phyloP scores from a whole-genome alignment of 2,888 invertebrate genomes.

The Diarsia rubi region DNA sequence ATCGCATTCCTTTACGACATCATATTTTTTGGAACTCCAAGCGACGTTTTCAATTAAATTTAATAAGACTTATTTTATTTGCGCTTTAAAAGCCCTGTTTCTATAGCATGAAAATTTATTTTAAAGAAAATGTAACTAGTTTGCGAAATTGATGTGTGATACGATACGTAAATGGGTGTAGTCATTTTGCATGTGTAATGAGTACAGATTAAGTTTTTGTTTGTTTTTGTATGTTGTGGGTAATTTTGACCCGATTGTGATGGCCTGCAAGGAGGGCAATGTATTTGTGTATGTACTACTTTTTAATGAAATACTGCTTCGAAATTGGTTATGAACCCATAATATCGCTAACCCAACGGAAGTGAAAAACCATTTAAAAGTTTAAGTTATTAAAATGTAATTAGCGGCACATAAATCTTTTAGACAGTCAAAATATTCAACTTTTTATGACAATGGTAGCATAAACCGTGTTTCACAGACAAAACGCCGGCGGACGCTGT shows the following conservation, averaged over 20 bases:
- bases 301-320: neutral
- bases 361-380: neutral
- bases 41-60: constrained; percentile 42
- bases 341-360: constrained; percentile 2
- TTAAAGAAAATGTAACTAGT: neutral
- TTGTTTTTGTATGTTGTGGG: no score
- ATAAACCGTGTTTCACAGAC: constrained; percentile 62
- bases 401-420: constrained; percentile 32
- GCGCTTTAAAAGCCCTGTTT: neutral
- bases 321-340: neutral
- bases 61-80: constrained; percentile 25
- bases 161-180: neutral
- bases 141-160: neutral
- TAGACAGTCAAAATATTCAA: constrained; percentile 42
- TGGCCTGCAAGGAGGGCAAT: neutral
- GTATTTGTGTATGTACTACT: neutral
- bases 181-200: neutral
- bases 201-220: no score
- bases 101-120: no score
- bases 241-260: neutral
- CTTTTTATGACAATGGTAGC: constrained; percentile 58
- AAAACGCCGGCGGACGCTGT: constrained; percentile 47
- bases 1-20: constrained; percentile 50
- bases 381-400: constrained; percentile 2
- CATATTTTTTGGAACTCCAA: constrained; percentile 39